Conservation (phyloP, 2,113 vertebrate species). For the Camarhynchus parvulus region DNA sequence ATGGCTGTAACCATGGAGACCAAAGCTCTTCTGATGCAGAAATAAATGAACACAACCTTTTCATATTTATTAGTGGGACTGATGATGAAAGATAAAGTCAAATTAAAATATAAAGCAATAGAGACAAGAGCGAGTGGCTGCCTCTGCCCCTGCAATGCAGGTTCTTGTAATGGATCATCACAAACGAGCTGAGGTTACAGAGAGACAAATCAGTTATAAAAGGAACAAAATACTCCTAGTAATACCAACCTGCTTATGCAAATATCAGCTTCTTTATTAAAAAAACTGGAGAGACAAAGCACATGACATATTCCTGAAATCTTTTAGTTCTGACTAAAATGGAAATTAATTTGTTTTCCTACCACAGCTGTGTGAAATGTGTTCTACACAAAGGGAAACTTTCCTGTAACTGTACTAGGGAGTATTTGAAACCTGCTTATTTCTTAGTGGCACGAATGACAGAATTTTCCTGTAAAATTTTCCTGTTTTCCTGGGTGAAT, state of each 20-base stretch:
- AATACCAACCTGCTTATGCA: constrained; percentile 13
- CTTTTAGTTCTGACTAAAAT: not conserved
- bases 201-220: not conserved
- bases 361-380: not conserved
- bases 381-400: not conserved
- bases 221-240: not conserved
- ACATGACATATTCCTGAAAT: not conserved
- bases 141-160: constrained; percentile 42
- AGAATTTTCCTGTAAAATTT: not conserved
- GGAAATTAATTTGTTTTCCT: not conserved
- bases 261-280: constrained; percentile 12
- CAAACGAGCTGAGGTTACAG: not conserved
- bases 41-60: constrained; percentile 62
- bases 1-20: constrained; percentile 60
- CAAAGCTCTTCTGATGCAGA: constrained; percentile 46
- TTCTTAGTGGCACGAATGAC: not conserved
- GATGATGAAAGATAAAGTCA: constrained; percentile 49
- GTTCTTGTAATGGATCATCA: not conserved
- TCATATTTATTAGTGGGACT: constrained; percentile 53
- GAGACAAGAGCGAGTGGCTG: not conserved
- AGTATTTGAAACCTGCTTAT: not conserved
- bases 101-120: constrained; percentile 41
- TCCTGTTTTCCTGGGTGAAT: not conserved
- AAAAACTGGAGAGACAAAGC: not conserved
- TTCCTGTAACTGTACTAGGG: not conserved